Evolutionary conservation across 1,140 invertebrate species (phyloP).

Genomic region (Formica selysi): DNA sequence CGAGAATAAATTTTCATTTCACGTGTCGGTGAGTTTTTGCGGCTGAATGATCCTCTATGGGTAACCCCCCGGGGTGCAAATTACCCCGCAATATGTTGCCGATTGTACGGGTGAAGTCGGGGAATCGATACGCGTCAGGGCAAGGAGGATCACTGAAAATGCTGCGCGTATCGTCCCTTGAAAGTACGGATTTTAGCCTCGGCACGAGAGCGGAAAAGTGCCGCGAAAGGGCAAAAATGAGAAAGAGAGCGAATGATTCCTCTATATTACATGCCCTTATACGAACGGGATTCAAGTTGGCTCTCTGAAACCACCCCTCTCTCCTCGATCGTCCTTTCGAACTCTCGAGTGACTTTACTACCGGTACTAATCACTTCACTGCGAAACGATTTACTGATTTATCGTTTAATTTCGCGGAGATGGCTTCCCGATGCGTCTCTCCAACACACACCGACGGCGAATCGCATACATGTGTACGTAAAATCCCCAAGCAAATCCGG

Average conservation of each 20-base stretch:
- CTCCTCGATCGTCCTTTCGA: slow-evolving; percentile 32
- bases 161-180: slow-evolving; percentile 24
- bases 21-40: slow-evolving; percentile 74
- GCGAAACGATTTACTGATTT: slow-evolving; percentile 75
- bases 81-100: slow-evolving; percentile 79
- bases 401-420: slow-evolving; percentile 74
- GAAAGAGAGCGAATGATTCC: background rate
- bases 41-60: slow-evolving; percentile 68
- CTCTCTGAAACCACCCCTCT: slow-evolving; percentile 7
- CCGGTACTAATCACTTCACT: slow-evolving; percentile 73
- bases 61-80: slow-evolving; percentile 66
- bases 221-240: background rate
- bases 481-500: slow-evolving; percentile 31
- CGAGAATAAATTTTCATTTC: slow-evolving; percentile 77
- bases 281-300: slow-evolving; percentile 49
- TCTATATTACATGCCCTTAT: background rate
- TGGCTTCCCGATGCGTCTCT: slow-evolving; percentile 60
- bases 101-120: slow-evolving; percentile 69
- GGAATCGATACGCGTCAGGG: slow-evolving; percentile 69
- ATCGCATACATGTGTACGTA: background rate
- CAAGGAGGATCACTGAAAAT: slow-evolving; percentile 33
- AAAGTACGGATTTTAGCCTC: slow-evolving; percentile 52
- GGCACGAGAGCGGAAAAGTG: slow-evolving; percentile 5
- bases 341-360: slow-evolving; percentile 63
- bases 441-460: background rate